Conservation (phyloP, 2,888 invertebrate genomes). For the Tryphoninae sp. region DNA sequence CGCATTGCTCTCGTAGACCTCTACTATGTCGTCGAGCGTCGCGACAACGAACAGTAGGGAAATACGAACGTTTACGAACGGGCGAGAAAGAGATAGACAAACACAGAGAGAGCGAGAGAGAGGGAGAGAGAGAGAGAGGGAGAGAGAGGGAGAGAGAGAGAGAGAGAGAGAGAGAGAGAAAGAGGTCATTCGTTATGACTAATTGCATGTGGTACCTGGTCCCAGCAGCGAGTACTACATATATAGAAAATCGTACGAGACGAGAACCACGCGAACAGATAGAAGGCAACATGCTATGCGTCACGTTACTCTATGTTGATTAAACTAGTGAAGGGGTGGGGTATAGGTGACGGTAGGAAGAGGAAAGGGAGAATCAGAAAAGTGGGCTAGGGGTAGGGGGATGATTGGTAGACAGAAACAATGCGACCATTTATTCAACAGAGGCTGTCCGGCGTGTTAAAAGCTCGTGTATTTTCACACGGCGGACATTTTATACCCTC, state of each 20-base stretch:
- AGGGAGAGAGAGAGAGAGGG: neutral
- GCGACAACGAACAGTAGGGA: conserved; percentile 8
- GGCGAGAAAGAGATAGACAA: neutral
- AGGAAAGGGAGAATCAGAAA: conserved; percentile 14
- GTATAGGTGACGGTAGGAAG: neutral
- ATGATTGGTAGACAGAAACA: conserved; percentile 17
- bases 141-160: neutral
- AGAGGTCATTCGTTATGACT: conserved; percentile 64
- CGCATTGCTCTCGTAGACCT: conserved; percentile 2
- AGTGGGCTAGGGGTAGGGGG: too few species aligned
- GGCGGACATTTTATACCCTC: conserved; percentile 18
- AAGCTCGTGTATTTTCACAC: conserved; percentile 42
- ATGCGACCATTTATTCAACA: conserved; percentile 48
- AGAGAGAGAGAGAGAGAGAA: conserved; percentile 20
- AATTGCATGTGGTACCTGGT: conserved; percentile 61
- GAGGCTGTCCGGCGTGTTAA: conserved; percentile 43
- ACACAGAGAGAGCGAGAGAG: neutral
- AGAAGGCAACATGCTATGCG: conserved; percentile 1
- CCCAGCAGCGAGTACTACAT: conserved; percentile 27
- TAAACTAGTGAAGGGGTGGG: conserved; percentile 55
- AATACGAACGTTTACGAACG: conserved; percentile 49
- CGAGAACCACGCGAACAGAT: conserved; percentile 9
- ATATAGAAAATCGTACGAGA: neutral
- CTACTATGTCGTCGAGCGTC: conserved; percentile 16
- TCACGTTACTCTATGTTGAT: conserved; percentile 54